phyloP scores from a whole-genome alignment of 1,140 invertebrate genomes.

The Teleogryllus occipitalis region DNA sequence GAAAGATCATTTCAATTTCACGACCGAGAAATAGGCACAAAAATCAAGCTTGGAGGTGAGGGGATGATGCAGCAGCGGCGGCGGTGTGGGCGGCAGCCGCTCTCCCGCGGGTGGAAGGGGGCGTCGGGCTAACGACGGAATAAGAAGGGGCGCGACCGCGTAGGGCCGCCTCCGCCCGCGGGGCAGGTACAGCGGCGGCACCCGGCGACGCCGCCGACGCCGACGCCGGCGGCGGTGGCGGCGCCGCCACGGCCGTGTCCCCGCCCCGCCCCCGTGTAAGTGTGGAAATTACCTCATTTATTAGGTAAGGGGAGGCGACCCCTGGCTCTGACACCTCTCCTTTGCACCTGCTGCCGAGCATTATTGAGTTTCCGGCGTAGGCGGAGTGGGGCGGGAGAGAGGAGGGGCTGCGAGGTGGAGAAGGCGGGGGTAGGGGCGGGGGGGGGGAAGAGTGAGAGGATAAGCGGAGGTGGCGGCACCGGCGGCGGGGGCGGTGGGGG shows the following conservation, averaged over 20 bases:
- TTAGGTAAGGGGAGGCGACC: slow-evolving; percentile 38
- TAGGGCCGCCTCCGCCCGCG: no score
- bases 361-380: slow-evolving; percentile 36
- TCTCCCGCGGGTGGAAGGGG: no score
- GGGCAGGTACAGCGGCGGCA: not conserved
- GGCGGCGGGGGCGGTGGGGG: no score
- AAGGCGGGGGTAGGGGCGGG: not conserved
- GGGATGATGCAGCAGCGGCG: no score
- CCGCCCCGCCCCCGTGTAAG: slow-evolving; percentile 35
- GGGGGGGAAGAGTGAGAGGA: not conserved
- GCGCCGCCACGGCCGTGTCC: slow-evolving; percentile 30
- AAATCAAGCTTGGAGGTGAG: no score
- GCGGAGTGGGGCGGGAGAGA: not conserved
- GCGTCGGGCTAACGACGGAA: no score
- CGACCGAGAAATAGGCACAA: no score
- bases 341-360: slow-evolving; percentile 39
- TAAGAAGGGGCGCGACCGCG: not conserved
- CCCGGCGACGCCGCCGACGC: not conserved
- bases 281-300: slow-evolving; percentile 43
- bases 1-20: no score
- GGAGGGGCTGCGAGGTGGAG: not conserved
- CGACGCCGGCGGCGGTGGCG: not conserved
- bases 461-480: not conserved
- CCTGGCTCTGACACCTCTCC: slow-evolving; percentile 40
- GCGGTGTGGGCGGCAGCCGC: no score